phyloP scores from a whole-genome alignment of 2,797 vertebrate genomes.

The Cichlasoma orientale region DNA sequence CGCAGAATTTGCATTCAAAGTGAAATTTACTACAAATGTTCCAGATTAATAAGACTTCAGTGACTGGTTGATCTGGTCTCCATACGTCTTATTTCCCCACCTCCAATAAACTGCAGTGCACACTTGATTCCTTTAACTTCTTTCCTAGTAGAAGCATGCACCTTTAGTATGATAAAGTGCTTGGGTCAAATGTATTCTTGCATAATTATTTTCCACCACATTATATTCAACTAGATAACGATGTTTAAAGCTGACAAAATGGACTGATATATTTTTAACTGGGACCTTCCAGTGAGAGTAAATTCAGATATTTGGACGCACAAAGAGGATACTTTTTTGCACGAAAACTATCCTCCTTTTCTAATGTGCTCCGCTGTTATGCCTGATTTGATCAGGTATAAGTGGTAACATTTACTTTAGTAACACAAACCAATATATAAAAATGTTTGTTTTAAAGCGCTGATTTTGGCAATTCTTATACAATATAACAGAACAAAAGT shows the following conservation, averaged over 20 bases:
- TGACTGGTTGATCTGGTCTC: neutral
- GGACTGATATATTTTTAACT: neutral
- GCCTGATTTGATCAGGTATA: neutral
- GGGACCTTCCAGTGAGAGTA: neutral
- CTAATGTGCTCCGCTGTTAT: neutral
- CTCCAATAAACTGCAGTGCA: neutral
- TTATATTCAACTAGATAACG: neutral
- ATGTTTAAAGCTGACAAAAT: slow-evolving; percentile 4
- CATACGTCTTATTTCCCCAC: neutral
- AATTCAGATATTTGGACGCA: neutral
- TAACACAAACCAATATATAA: neutral
- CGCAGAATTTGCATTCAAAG: no score
- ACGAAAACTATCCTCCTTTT: neutral
- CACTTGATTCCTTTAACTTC: neutral
- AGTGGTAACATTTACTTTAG: neutral
- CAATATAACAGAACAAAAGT: neutral
- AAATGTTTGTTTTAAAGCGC: neutral
- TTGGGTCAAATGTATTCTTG: neutral
- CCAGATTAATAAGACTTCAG: neutral
- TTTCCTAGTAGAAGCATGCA: neutral
- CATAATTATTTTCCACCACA: neutral
- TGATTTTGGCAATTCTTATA: neutral
- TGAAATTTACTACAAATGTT: neutral
- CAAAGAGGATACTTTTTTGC: neutral
- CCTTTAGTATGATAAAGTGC: slow-evolving; percentile 2